phyloP scores from a whole-genome alignment of 2,113 vertebrate genomes.

The Lophura nycthemera region DNA sequence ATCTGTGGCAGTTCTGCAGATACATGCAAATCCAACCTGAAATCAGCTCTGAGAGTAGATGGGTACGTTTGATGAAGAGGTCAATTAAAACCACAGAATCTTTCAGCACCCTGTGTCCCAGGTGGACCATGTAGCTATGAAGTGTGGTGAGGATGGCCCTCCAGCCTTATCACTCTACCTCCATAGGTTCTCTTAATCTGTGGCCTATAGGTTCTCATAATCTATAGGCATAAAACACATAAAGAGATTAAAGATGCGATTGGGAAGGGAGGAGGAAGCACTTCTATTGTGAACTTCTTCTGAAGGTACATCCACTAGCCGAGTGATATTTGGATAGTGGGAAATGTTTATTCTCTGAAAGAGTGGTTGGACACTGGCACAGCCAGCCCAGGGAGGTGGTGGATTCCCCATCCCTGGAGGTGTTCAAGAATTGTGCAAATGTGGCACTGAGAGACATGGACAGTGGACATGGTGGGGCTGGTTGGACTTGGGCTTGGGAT shows the following conservation, averaged over 20 bases:
- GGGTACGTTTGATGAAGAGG: neutral
- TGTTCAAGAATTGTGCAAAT: too few relatives aligned
- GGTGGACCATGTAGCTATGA: fast-evolving
- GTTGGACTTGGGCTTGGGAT: too few relatives aligned
- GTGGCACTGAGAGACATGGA: too few relatives aligned
- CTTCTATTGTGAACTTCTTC: neutral
- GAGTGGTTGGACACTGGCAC: too few relatives aligned
- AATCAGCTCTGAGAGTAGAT: neutral
- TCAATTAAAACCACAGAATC: neutral
- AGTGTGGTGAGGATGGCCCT: neutral
- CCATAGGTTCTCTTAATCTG: neutral
- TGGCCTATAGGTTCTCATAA: neutral
- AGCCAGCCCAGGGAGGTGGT: too few relatives aligned
- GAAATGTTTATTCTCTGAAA: too few relatives aligned
- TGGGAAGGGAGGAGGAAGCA: neutral
- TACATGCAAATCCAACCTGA: neutral
- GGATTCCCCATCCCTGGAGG: too few relatives aligned
- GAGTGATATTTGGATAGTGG: too few relatives aligned
- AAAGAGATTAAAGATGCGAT: neutral
- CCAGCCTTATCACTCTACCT: neutral
- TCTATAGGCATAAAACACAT: constrained; percentile 27
- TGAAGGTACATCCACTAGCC: neutral
- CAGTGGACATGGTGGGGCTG: too few relatives aligned
- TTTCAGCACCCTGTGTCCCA: neutral
- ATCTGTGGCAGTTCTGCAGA: neutral